These are phyloP conservation scores for Leptinotarsa defecta DNA, from an alignment of 1,140 invertebrate species.

Conservation along the genomic window DNA sequence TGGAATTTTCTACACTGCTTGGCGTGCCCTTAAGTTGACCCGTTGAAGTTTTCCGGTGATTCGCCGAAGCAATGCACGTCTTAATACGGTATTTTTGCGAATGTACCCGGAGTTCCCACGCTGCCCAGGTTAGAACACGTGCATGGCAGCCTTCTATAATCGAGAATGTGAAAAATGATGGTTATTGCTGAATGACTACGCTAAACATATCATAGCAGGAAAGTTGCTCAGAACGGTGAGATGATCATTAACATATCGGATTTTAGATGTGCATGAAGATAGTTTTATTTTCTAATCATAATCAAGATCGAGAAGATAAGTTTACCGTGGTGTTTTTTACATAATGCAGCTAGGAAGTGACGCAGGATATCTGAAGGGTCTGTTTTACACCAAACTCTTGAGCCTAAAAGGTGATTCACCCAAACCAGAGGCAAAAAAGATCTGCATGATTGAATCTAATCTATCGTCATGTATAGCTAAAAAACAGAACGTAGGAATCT, in stretches of 20 bases:
- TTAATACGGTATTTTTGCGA: constrained; percentile 38
- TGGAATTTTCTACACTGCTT: not conserved
- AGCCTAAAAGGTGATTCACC: no score
- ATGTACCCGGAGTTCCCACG: constrained; percentile 35
- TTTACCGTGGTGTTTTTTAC: no score
- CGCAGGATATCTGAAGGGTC: no score
- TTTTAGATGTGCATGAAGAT: not conserved
- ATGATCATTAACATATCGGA: not conserved
- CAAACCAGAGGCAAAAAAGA: no score
- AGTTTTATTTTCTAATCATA: not conserved
- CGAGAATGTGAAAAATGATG: constrained; percentile 39
- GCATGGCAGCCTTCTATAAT: constrained; percentile 41
- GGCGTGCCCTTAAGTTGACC: not conserved
- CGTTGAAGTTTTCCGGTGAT: constrained; percentile 18
- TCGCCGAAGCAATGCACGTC: constrained; percentile 30
- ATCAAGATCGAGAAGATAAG: no score
- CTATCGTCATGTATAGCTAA: no score
- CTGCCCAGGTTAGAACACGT: constrained; percentile 37
- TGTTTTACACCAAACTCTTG: no score
- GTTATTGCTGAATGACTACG: not conserved
- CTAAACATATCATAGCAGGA: not conserved
- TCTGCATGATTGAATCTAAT: no score
- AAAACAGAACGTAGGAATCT: no score
- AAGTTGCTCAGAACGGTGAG: constrained; percentile 1
- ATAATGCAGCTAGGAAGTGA: no score